A percentile compares a stretch with the other conserved stretches of the same genome.
Evolutionary conservation across 2,797 vertebrate genomes (phyloP).

Genomic region (Orientallactaga sibirica): DNA sequence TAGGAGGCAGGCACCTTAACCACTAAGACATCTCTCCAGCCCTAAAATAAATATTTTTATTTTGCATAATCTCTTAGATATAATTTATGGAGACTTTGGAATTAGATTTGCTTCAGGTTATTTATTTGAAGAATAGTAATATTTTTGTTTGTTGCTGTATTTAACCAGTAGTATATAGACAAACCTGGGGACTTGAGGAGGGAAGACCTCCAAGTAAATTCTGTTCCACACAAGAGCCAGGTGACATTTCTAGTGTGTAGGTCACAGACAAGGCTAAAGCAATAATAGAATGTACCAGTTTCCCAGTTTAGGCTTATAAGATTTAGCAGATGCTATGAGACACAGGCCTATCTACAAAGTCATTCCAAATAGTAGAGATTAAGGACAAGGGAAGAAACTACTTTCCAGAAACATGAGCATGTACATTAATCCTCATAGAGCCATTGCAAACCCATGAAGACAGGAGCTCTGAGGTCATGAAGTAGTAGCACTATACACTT

Average conservation of each 20-base stretch:
- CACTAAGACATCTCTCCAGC: too few relatives aligned
- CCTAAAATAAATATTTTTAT: background rate
- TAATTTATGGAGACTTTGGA: background rate
- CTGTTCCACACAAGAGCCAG: background rate
- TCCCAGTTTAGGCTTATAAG: slow-evolving; percentile 48
- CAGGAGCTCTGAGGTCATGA: slow-evolving; percentile 27
- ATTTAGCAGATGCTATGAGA: slow-evolving; percentile 28
- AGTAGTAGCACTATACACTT: background rate
- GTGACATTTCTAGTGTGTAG: background rate
- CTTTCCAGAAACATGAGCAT: slow-evolving; percentile 12
- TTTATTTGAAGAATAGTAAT: slow-evolving; percentile 23
- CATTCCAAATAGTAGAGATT: slow-evolving; percentile 9
- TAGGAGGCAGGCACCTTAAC: too few relatives aligned
- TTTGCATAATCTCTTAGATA: background rate
- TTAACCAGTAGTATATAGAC: background rate
- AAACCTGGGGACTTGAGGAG: background rate
- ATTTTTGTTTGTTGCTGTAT: background rate
- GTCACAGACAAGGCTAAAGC: slow-evolving; percentile 41
- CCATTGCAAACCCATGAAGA: slow-evolving; percentile 45
- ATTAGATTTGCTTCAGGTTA: background rate
- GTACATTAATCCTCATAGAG: slow-evolving; percentile 53
- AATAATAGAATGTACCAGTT: slow-evolving; percentile 27
- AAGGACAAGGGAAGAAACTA: slow-evolving; percentile 33
- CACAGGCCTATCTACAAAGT: slow-evolving; percentile 37
- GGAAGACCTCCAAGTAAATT: background rate